phyloP scores from a whole-genome alignment of 2,797 vertebrate species.

The Rhabdomys pumilio region DNA sequence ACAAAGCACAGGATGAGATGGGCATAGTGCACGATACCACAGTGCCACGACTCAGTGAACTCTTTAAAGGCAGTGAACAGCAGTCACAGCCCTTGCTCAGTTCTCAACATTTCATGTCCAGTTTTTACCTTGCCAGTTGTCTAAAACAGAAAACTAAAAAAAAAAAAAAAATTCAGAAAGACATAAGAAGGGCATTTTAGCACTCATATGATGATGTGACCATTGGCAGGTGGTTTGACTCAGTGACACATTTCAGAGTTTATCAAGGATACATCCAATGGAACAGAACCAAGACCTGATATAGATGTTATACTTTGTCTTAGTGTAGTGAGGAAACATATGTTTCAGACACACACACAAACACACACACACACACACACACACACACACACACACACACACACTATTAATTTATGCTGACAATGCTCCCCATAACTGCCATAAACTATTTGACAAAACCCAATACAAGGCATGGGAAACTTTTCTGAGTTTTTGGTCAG shows the following conservation, averaged over 20 bases:
- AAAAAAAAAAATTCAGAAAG: neutral
- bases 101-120: conserved; percentile 67
- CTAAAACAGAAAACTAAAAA: conserved; percentile 55
- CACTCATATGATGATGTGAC: conserved; percentile 51
- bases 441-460: neutral
- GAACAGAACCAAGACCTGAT: conserved; percentile 58
- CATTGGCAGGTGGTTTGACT: conserved; percentile 25
- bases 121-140: conserved; percentile 64
- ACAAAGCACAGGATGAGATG: neutral
- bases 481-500: neutral
- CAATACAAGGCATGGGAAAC: neutral
- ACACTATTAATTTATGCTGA: neutral
- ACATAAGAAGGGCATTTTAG: conserved; percentile 54
- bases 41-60: neutral
- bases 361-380: neutral
- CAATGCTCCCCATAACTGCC: neutral
- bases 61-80: conserved; percentile 59
- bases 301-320: conserved; percentile 30
- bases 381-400: neutral
- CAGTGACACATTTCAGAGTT: conserved; percentile 58
- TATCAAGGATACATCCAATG: conserved; percentile 53
- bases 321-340: neutral
- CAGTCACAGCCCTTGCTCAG: conserved; percentile 48
- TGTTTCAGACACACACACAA: neutral
- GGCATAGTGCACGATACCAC: neutral